These are phyloP conservation scores for Melanotaenia parkinsoni DNA, from an alignment of 2,797 vertebrate genomes.

Conservation along the genomic window DNA sequence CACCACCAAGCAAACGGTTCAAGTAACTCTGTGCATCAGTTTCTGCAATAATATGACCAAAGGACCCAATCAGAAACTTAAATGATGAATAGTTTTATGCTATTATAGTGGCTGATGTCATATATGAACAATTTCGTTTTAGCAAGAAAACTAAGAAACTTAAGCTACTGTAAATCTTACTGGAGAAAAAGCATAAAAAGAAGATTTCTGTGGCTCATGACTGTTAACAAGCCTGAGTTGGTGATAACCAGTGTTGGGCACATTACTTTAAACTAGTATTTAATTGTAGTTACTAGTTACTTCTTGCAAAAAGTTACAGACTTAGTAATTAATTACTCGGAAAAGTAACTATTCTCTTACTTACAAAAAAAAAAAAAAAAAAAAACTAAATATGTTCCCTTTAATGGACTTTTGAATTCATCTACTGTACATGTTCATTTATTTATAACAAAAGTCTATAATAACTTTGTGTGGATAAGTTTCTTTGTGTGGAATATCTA, in stretches of 20 bases:
- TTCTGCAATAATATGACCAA: background rate
- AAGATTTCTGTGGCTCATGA: background rate
- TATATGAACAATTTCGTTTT: background rate
- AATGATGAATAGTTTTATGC: background rate
- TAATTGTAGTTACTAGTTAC: too few relatives aligned
- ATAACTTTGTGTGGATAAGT: background rate
- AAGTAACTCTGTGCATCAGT: constrained; percentile 28
- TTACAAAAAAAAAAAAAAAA: too few relatives aligned
- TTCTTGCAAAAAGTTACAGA: too few relatives aligned
- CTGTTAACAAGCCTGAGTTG: background rate
- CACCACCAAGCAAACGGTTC: constrained; percentile 37
- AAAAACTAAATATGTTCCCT: too few relatives aligned
- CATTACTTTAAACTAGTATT: too few relatives aligned
- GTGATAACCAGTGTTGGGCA: background rate
- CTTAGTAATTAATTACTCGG: too few relatives aligned
- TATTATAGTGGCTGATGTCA: background rate
- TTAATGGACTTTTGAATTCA: too few relatives aligned
- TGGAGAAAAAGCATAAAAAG: background rate
- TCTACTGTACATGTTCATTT: too few relatives aligned
- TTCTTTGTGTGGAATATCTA: too few relatives aligned
- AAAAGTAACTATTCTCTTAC: too few relatives aligned
- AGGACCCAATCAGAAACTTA: background rate
- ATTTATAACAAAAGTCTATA: background rate
- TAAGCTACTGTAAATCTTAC: background rate
- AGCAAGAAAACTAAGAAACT: background rate